Evolutionary conservation across 2,113 vertebrate species (phyloP), one percentile per base, ranked within the genome.

Genomic region (Brachyhypopomus gauderio): DNA sequence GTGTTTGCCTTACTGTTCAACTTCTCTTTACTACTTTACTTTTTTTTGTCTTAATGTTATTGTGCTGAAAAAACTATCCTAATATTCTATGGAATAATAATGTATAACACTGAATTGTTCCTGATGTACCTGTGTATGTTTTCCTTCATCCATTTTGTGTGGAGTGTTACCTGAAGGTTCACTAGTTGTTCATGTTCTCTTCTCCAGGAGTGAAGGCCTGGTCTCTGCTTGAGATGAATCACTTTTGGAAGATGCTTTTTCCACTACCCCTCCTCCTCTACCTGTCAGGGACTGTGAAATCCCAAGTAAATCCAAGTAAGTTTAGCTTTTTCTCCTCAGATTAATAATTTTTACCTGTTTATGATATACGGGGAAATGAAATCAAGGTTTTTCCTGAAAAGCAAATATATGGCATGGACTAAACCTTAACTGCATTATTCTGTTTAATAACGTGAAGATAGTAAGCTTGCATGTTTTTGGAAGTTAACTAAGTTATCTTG

Each of bases 251-350:
- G 81, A 72, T 86, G 78, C 87, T 84, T 86, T 87, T 93, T 86
- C 89, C 92, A 16, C 87, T 91, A 67, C 87, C 95, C 74, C 85
- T 95, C 87, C 85, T 96, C 78, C 91, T 96, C 84, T 86, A 86
- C 2, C 1, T 93, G 83, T 89, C 88, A 0, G 85, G 69, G 81
- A 83, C 86, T 5, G 91, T 85, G 1, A 90, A 82, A 75, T 91
- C 95, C 11, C 97, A 98, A 90, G 97, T 98, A 84, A 98, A 97
- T 85, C 96, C 97, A 64, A 95, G 97, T 98, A 92, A 92, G 84
- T 23, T 4, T 58, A 6, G 85, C 84, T 59, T 22, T 41, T 56
- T 80, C 27, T 52, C 17, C 25, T 17, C 52, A 41, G 63, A 62
- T 45, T 8, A 12, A 14, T 52, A 1, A 7, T 14, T 52, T 52